Base-by-base conservation (phyloP, 2,113 vertebrate species). In the Nipponia nippon region DNA sequence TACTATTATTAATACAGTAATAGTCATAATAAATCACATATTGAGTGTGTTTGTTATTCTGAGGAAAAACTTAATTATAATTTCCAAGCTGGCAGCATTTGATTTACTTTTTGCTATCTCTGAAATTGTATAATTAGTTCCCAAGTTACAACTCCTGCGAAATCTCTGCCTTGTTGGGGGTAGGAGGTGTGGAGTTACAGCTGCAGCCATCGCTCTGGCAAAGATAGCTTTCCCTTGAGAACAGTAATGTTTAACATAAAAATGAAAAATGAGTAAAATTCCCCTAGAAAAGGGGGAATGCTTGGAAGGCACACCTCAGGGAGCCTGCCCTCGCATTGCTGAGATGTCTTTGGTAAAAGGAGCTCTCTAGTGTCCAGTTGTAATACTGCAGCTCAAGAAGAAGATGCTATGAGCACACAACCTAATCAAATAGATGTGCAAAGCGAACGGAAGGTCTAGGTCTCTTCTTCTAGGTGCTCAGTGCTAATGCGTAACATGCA, bases 61-160 rank as follows among this genome's bases (percentile, higher is more conserved):
- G 18, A 72, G 83, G 70, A 92, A 96, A 95, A 95, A 96, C 92
- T 93, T 94, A 95, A 97, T 96, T 94, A 96, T 83, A 15, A 94
- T 93, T 96, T 94, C 92, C 86, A 89, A 75, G 77, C 83, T 90
- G 81, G 71, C 81, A 95, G 94, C 81, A 53, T 95, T 96, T 94
- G 89, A 97, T 96, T 97, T 97, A 89, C 78, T 92, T 95, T 93
- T 85, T 58, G 61, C 81, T 95, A 7, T 96, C 83, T 82, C 72
- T 88, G 78, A 91, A 94, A 89, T 40, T 61, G 78, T 63, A 42
- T 95, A 77, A 95, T 96, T 93, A 96, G 71, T 85, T 93, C 83
- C 89, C 56, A 85, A 84, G 80, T 83, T 97, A 69, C 69, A 78
- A 72, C 67, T 73, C 67, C 59, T 59, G 56, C 11, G 42, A 75